Percentiles rank a stretch among this genome's conserved stretches.
Conservation (phyloP, 2,113 vertebrate species). For the Callithrix jacchus region DNA sequence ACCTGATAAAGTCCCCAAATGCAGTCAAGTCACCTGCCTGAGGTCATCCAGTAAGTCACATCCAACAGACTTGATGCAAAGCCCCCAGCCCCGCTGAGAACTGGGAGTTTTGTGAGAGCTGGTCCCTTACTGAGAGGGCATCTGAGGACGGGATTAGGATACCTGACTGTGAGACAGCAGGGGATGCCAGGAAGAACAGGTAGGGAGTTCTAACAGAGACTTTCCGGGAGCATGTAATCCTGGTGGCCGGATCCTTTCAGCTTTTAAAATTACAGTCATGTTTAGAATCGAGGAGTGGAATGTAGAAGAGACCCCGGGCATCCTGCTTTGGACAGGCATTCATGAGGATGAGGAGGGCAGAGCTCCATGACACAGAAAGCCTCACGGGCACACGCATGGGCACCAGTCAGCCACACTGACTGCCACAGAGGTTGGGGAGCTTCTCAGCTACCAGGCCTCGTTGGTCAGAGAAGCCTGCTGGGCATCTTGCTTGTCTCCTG, state of each 20-base stretch:
- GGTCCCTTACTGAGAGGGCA: neutral
- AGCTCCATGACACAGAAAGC: neutral
- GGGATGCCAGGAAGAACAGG: neutral
- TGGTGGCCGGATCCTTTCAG: neutral
- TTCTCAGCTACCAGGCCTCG: neutral
- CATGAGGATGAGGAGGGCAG: neutral
- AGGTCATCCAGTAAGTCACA: neutral
- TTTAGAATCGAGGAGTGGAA: neutral
- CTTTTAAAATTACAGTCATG: neutral
- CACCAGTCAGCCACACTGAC: neutral
- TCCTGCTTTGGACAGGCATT: neutral
- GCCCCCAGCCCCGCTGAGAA: neutral
- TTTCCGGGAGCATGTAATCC: neutral
- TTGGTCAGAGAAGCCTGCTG: neutral
- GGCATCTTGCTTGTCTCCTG: conserved; percentile 50
- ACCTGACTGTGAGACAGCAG: neutral
- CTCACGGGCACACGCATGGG: rapidly evolving
- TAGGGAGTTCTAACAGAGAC: neutral
- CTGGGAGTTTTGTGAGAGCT: neutral
- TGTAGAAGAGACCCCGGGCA: neutral
- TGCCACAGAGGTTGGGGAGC: neutral
- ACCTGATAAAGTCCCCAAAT: neutral
- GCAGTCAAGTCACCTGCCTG: neutral
- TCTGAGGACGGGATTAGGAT: rapidly evolving
- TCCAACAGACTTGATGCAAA: neutral